These are phyloP conservation scores for Drepana arcuata DNA, from an alignment of 1,140 invertebrate genomes.

Conservation along the genomic window DNA sequence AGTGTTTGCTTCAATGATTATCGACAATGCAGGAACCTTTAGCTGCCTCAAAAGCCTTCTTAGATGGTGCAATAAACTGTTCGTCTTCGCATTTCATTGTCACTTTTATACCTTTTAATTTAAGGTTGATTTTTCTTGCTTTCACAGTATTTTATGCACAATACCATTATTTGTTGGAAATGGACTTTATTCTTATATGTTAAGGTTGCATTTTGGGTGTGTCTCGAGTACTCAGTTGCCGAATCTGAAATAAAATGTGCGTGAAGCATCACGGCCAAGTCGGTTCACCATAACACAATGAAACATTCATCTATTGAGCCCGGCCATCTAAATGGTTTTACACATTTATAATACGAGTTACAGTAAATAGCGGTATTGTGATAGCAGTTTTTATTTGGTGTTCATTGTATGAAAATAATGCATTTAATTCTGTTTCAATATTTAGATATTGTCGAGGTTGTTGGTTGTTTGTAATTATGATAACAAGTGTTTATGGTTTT, in stretches of 20 bases:
- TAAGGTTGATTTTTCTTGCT: conserved; percentile 17
- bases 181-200: too few relatives aligned
- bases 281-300: conserved; percentile 68
- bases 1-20: conserved; percentile 72
- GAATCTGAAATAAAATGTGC: conserved; percentile 55
- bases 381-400: conserved; percentile 52
- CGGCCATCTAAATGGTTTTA: conserved; percentile 68
- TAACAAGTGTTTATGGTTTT: too few relatives aligned
- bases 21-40: conserved; percentile 65
- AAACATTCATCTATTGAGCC: conserved; percentile 64
- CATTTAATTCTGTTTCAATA: conserved; percentile 67
- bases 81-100: conserved; percentile 12
- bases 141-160: too few relatives aligned
- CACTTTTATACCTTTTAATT: conserved; percentile 1
- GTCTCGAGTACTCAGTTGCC: too few relatives aligned
- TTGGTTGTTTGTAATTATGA: too few relatives aligned
- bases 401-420: conserved; percentile 66
- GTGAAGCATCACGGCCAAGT: conserved; percentile 67
- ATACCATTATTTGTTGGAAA: too few relatives aligned
- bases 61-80: too few relatives aligned
- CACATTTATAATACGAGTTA: conserved; percentile 69
- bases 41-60: conserved; percentile 63
- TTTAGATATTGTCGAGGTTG: too few relatives aligned
- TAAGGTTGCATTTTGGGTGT: too few relatives aligned
- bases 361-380: conserved; percentile 64